Percentiles rank a stretch among this genome's conserved stretches.
Evolutionary conservation across 23 tunicate species (phyloP).

Genomic region (Ciona savignyi): DNA sequence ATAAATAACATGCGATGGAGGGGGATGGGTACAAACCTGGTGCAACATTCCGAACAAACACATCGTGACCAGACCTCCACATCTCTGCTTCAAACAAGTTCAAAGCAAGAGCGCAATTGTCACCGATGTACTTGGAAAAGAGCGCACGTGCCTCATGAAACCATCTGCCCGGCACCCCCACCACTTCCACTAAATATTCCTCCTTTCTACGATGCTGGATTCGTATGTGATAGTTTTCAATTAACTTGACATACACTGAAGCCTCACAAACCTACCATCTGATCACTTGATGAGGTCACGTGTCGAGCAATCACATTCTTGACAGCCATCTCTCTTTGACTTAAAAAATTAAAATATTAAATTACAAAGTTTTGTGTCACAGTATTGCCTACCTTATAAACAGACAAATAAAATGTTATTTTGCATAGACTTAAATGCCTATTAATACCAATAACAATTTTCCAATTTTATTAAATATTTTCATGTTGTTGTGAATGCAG

Average conservation of each 20-base stretch:
- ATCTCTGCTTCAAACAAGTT: constrained; percentile 14
- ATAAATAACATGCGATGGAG: neutral
- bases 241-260: no score
- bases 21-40: constrained; percentile 11
- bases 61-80: constrained; percentile 45
- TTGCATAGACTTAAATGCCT: no score
- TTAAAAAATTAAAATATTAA: constrained; percentile 6
- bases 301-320: constrained; percentile 38
- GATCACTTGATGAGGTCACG: constrained; percentile 21
- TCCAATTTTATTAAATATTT: no score
- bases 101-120: constrained; percentile 8
- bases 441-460: no score
- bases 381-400: neutral
- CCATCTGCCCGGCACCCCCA: constrained; percentile 35
- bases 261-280: no score
- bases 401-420: no score
- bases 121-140: constrained; percentile 2
- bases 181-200: constrained; percentile 6
- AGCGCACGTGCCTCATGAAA: constrained; percentile 37
- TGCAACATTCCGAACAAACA: constrained; percentile 23
- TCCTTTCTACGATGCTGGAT: constrained; percentile 11
- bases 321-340: constrained; percentile 57
- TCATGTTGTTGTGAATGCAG: no score
- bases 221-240: no score
- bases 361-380: neutral